Evolutionary conservation across 1,140 invertebrate genomes (phyloP), one percentile per base, ranked within the genome.

Genomic region (Saccostrea echinata): DNA sequence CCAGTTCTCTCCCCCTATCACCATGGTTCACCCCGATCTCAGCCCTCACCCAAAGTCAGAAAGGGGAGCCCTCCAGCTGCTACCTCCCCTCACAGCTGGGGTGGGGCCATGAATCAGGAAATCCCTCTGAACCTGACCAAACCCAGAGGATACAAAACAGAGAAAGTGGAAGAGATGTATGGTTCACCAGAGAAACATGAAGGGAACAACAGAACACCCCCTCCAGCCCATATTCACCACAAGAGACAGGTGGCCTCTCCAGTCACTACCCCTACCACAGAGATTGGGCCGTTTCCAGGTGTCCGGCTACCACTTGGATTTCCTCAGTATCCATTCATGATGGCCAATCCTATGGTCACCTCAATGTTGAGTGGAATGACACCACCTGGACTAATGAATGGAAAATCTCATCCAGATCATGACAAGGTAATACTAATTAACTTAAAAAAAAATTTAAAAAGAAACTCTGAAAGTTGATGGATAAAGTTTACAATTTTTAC

Each of bases 121-220:
- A 96, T 97, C 0, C 98, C 98, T 0, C 95, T 98, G 0, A 98
- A 98, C 95, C 96, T 98, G 9, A 97, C 97, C 89, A 98, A 98
- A 95, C 98, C 98, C 43, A 97, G 98, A 92, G 91, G 91, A 35
- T 83, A 90, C 27, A 92, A 92, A 86, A 33, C 43, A 18, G 92
- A 93, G 85, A 84, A 85, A 82, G 68, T 84, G 55, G 86, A 84
- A 21, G 89, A 89, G 64, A 33, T 30, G 33, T 52, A 55, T 52
- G 86, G 64, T 9, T n/a, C 55, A 18, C 87, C 82, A 21, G 86
- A 76, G 1, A 91, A 91, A 84, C 84, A 71, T 0, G 90, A 91
- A 51, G 27, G 68, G 27, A 85, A 88, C 11, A 88, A 89, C 21
- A 87, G 90, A 30, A 92, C 92, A 0, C 93, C 93, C 9, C 93